Conservation (phyloP, 2,113 vertebrate species). For the Caranx melampygus region DNA sequence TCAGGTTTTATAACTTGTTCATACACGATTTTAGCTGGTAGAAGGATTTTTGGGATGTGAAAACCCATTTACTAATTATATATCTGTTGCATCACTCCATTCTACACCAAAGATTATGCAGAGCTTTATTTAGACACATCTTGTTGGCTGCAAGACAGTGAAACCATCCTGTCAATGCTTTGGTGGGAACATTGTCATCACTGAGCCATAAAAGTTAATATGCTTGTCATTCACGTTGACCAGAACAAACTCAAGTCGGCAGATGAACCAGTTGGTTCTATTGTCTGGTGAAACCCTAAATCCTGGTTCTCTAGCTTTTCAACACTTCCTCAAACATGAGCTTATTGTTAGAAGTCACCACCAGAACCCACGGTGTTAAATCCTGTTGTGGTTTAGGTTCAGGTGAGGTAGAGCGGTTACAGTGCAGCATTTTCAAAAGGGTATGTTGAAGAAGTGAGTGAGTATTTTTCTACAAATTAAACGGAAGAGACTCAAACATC, state of each 20-base stretch:
- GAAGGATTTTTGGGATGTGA: not conserved
- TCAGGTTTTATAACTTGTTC: conserved; percentile 17
- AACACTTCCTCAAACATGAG: conserved; percentile 48
- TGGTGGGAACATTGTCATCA: not conserved
- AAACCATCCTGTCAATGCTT: not conserved
- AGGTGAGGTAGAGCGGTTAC: not conserved
- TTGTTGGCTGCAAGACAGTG: not conserved
- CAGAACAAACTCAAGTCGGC: not conserved
- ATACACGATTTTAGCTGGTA: conserved; percentile 4
- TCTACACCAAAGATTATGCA: not conserved
- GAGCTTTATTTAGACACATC: not conserved
- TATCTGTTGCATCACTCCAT: conserved; percentile 1
- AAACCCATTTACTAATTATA: conserved; percentile 1
- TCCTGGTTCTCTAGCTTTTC: conserved; percentile 22
- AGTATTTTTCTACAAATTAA: no score
- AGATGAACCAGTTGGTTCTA: not conserved
- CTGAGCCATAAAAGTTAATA: not conserved
- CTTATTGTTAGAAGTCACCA: not conserved
- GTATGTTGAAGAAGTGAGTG: no score
- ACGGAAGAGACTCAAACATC: not conserved
- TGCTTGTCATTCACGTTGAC: not conserved
- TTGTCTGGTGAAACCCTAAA: conserved; percentile 8
- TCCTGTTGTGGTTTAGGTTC: not conserved
- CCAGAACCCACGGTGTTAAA: not conserved
- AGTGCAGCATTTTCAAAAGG: not conserved